These are phyloP conservation scores for Chelon labrosus DNA, from an alignment of 2,797 vertebrate species.

Conservation along the genomic window DNA sequence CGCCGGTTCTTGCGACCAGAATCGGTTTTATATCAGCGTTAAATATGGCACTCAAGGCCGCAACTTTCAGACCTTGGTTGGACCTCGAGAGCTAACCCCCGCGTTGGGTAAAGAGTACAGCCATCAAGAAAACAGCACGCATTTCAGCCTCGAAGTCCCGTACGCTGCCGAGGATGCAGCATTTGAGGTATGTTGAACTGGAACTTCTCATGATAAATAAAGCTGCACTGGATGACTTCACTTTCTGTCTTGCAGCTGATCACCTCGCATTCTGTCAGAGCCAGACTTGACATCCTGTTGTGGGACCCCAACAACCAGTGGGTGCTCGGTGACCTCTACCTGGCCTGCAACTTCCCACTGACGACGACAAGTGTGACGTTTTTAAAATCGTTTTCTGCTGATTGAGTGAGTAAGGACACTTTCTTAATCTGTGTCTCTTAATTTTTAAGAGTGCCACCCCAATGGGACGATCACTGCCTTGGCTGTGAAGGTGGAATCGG, in stretches of 20 bases:
- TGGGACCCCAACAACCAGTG: slow-evolving; percentile 67
- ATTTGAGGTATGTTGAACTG: slow-evolving; percentile 73
- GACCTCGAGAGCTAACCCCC: slow-evolving; percentile 53
- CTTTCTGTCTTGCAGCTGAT: slow-evolving; percentile 57
- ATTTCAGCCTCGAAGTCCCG: slow-evolving; percentile 73
- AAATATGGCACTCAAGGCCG: slow-evolving; percentile 71
- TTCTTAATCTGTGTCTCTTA: rapidly evolving
- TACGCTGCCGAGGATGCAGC: slow-evolving; percentile 47
- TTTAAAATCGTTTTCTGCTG: background rate
- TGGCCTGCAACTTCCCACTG: slow-evolving; percentile 83
- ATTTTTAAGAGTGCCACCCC: slow-evolving; percentile 84
- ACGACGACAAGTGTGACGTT: slow-evolving; percentile 67
- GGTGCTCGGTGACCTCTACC: slow-evolving; percentile 74
- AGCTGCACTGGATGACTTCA: background rate
- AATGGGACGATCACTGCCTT: slow-evolving; percentile 86
- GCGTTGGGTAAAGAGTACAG: slow-evolving; percentile 51
- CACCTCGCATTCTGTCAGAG: slow-evolving; percentile 61
- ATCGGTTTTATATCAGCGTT: slow-evolving; percentile 72
- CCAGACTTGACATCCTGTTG: slow-evolving; percentile 75
- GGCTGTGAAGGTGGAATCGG: slow-evolving; percentile 82
- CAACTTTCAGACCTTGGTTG: slow-evolving; percentile 69
- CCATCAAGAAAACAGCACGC: slow-evolving; percentile 67
- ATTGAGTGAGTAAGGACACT: rapidly evolving
- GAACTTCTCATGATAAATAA: background rate
- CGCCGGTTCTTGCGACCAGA: slow-evolving; percentile 76